These are phyloP conservation scores for Sitta carolinensis DNA, from an alignment of 2,797 vertebrate genomes.

Conservation along the genomic window DNA sequence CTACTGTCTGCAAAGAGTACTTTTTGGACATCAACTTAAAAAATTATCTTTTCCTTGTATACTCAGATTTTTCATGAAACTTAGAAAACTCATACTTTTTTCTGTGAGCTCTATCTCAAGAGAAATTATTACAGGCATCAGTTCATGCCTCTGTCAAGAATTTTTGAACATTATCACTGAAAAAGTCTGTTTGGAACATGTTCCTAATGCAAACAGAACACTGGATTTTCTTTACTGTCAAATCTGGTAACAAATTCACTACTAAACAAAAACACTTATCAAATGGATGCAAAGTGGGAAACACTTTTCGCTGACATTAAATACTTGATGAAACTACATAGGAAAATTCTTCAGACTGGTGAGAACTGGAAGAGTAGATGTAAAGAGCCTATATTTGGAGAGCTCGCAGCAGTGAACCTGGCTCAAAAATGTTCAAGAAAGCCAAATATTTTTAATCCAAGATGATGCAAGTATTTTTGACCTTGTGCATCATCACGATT, in stretches of 20 bases:
- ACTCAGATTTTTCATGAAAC: background rate
- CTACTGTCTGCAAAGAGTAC: background rate
- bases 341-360: background rate
- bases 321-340: background rate
- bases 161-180: background rate
- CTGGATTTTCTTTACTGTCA: background rate
- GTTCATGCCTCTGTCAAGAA: background rate
- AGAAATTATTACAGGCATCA: background rate
- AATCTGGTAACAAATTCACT: background rate
- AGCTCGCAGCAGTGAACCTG: background rate
- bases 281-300: background rate
- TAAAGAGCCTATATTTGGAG: background rate
- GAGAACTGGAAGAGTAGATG: background rate
- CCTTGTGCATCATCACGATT: background rate
- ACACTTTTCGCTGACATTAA: background rate
- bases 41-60: background rate
- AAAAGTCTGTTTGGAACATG: background rate
- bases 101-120: background rate
- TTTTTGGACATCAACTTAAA: background rate
- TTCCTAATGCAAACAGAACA: background rate
- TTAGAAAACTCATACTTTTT: background rate
- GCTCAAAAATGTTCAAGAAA: background rate
- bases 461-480: background rate
- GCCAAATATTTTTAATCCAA: background rate
- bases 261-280: background rate